Conservation (phyloP, 2,888 invertebrate genomes). For the Agrilus mali region DNA sequence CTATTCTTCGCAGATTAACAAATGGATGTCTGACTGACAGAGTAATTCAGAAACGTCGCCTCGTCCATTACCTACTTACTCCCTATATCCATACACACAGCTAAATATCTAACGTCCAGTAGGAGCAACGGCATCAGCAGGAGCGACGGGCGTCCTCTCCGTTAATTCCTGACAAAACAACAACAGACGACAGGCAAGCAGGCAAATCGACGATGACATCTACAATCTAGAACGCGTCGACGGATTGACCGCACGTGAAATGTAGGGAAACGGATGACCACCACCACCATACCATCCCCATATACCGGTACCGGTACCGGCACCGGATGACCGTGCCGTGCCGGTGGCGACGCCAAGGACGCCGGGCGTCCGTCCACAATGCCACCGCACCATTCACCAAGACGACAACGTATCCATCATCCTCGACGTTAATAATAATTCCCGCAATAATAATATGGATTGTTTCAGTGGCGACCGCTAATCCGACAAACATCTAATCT, state of each 20-base stretch:
- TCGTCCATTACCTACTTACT: no score
- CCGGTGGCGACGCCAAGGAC: background rate
- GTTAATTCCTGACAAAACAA: no score
- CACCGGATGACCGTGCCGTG: background rate
- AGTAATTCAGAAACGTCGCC: no score
- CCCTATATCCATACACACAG: no score
- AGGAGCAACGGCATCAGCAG: no score
- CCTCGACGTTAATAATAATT: conserved; percentile 28
- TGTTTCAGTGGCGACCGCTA: conserved; percentile 22
- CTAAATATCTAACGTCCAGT: no score
- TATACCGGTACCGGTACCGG: background rate
- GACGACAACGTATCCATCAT: conserved; percentile 28
- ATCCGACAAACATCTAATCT: conserved; percentile 21
- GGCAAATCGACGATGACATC: no score
- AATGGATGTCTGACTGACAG: background rate
- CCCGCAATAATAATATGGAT: conserved; percentile 21
- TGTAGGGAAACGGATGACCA: background rate
- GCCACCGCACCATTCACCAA: conserved; percentile 19
- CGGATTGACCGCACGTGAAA: conserved; percentile 3
- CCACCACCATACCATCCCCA: no score
- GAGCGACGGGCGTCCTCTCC: no score
- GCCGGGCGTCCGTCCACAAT: conserved; percentile 17
- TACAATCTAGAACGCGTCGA: conserved; percentile 1
- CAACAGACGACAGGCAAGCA: no score
- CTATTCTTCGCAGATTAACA: no score